Percentiles rank a stretch among this genome's conserved stretches.
These are phyloP conservation scores for Canis aureus DNA, from an alignment of 2,113 vertebrate genomes.

Conservation along the genomic window DNA sequence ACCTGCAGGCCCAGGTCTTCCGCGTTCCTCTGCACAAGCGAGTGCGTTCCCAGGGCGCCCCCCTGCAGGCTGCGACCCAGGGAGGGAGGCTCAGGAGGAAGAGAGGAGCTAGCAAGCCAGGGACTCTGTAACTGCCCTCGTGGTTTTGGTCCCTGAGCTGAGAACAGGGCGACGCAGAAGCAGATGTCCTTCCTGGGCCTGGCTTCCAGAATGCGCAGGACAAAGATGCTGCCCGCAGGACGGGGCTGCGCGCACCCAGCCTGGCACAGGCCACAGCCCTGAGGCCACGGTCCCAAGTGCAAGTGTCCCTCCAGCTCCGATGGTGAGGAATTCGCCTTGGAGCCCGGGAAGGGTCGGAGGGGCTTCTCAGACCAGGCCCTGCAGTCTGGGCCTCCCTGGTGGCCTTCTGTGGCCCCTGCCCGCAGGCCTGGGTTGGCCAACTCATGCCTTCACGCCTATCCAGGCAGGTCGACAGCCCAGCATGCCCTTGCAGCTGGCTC, in stretches of 20 bases:
- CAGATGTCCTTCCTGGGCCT: not conserved
- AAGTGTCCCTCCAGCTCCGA: not conserved
- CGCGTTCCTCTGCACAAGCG: not conserved
- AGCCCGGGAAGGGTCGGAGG: not conserved
- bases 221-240: not conserved
- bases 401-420: not conserved
- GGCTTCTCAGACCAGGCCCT: not conserved
- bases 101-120: not conserved
- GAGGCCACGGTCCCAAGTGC: not conserved
- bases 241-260: not conserved
- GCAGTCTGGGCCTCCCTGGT: no score
- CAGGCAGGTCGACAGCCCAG: accelerated
- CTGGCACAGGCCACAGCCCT: not conserved
- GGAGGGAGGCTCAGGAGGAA: not conserved
- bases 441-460: not conserved
- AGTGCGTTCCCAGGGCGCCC: no score
- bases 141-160: not conserved
- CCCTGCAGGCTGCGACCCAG: not conserved
- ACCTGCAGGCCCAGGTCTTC: not conserved
- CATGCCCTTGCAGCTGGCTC: not conserved
- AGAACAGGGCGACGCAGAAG: not conserved
- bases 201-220: not conserved
- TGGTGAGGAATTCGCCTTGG: not conserved
- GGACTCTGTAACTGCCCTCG: not conserved
- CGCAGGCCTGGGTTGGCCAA: not conserved